Conservation (phyloP, 2,113 vertebrate genomes). For the Actenoides hombroni region DNA sequence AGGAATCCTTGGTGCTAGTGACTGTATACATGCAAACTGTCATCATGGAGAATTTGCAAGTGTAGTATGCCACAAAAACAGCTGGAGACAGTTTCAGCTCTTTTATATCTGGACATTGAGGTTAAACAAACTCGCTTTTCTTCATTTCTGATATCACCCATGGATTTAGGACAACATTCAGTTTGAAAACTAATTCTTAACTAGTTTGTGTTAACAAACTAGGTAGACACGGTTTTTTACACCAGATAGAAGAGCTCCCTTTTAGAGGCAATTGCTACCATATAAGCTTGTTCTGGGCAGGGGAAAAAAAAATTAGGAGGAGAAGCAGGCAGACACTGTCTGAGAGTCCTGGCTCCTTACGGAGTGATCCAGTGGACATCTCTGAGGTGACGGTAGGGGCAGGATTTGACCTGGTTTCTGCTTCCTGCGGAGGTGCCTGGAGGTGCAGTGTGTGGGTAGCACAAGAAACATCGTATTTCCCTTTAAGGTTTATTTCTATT, state of each 20-base stretch:
- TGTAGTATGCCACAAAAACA: not conserved
- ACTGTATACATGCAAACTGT: not conserved
- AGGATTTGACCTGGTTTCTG: not conserved
- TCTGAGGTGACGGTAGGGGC: not conserved
- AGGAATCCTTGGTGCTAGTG: not conserved
- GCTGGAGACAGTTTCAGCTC: not conserved
- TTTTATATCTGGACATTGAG: not conserved
- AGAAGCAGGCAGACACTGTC: not conserved
- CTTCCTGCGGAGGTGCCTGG: accelerated
- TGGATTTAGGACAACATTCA: not conserved
- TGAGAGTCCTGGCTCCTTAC: not conserved
- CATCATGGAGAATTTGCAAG: not conserved
- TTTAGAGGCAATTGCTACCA: not conserved
- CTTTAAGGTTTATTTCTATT: not conserved
- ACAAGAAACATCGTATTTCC: not conserved
- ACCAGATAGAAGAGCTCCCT: not conserved
- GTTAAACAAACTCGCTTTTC: not conserved
- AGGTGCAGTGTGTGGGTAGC: not conserved
- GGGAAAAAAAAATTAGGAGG: not conserved
- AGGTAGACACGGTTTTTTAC: accelerated
- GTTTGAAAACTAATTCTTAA: not conserved
- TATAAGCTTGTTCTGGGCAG: not conserved
- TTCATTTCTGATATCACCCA: not conserved
- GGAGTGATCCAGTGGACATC: not conserved
- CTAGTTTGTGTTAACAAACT: not conserved